Percentiles rank a stretch among this genome's conserved stretches.
Conservation (phyloP, 2,113 vertebrate genomes). For the Calyptommatus sinebrachiatus region DNA sequence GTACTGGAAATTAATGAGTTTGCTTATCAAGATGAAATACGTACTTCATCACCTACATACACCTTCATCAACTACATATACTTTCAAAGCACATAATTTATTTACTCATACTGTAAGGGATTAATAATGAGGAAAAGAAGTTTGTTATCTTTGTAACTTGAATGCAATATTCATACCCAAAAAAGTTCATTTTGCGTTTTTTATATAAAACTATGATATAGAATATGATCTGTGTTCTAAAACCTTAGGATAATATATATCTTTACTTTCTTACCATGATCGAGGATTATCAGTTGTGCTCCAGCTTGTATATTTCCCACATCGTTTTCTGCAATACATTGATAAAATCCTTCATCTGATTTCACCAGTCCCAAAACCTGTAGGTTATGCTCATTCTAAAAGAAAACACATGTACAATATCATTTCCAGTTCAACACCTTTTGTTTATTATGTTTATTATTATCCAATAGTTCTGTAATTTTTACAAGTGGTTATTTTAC, state of each 20-base stretch:
- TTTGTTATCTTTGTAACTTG: constrained; percentile 17
- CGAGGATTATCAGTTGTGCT: constrained; percentile 94
- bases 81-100: neutral
- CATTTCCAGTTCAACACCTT: neutral
- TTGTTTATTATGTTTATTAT: no score
- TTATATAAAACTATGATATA: neutral
- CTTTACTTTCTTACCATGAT: constrained; percentile 83
- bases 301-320: constrained; percentile 90
- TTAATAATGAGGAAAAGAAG: constrained; percentile 16
- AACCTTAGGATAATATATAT: neutral
- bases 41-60: neutral
- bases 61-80: neutral
- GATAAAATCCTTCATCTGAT: constrained; percentile 98
- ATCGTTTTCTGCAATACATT: constrained; percentile 96
- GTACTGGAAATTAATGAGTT: neutral
- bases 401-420: constrained; percentile 28
- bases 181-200: constrained; percentile 16
- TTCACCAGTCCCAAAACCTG: constrained; percentile 96
- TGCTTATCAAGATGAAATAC: neutral
- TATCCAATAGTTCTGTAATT: no score
- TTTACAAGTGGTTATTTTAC: no score
- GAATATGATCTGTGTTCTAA: neutral
- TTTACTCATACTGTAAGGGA: neutral
- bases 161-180: neutral
- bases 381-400: constrained; percentile 94